Evolutionary conservation across 2,888 invertebrate species (phyloP).

Genomic region (Lamellibrachia satsuma): DNA sequence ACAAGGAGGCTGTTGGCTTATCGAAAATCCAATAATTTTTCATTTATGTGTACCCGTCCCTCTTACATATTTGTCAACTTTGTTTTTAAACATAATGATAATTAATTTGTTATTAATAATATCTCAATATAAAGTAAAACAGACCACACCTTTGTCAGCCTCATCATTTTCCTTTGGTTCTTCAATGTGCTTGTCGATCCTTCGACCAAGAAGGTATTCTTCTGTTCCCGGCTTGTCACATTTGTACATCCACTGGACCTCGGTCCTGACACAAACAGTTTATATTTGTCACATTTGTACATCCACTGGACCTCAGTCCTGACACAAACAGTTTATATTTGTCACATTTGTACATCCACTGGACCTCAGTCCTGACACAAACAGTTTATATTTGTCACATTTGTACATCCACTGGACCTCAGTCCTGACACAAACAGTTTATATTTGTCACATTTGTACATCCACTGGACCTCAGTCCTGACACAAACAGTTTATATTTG

Average conservation of each 20-base stretch:
- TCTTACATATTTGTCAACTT: no score
- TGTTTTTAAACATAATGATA: not conserved
- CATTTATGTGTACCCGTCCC: no score
- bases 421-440: not conserved
- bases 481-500: not conserved
- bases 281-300: not conserved
- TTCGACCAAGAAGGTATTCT: constrained; percentile 86
- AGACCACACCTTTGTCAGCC: not conserved
- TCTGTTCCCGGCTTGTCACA: constrained; percentile 77
- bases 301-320: no score
- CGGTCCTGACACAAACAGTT: not conserved
- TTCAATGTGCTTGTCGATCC: constrained; percentile 66
- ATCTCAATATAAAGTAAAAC: not conserved
- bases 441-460: not conserved
- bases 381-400: not conserved
- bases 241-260: constrained; percentile 68
- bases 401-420: not conserved
- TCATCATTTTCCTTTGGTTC: constrained; percentile 31
- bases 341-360: constrained; percentile 17
- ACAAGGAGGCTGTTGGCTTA: no score
- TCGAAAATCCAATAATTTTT: no score
- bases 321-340: not conserved
- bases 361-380: not conserved
- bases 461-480: not conserved
- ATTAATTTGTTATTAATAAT: not conserved